These are phyloP conservation scores for Ptilonorhynchus violaceus DNA, from an alignment of 2,113 vertebrate species.

Conservation along the genomic window DNA sequence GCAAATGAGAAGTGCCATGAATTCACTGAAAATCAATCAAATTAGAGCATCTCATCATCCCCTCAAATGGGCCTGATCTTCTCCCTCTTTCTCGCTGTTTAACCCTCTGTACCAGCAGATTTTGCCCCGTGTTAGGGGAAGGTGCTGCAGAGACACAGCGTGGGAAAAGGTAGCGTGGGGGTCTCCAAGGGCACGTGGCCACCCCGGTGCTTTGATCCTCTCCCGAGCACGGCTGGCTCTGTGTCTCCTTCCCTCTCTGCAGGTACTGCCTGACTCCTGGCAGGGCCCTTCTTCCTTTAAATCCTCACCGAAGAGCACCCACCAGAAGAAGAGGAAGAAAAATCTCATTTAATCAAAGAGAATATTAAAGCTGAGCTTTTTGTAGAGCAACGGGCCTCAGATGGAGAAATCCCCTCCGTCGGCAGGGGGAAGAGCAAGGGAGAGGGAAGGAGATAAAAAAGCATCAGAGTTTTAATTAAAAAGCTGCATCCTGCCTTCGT, in stretches of 20 bases:
- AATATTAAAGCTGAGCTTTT: constrained; percentile 41
- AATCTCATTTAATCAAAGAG: constrained; percentile 40
- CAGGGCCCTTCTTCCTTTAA: not conserved
- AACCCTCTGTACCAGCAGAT: not conserved
- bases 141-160: fast-evolving
- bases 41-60: not conserved
- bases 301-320: not conserved
- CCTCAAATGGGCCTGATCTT: not conserved
- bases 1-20: constrained; percentile 49
- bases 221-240: fast-evolving
- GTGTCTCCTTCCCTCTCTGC: not conserved
- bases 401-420: not conserved
- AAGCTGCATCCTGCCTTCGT: not conserved
- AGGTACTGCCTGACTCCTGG: not conserved
- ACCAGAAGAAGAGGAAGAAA: not conserved
- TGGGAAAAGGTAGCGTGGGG: not conserved
- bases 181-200: not conserved
- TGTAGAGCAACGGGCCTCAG: not conserved
- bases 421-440: not conserved
- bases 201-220: not conserved
- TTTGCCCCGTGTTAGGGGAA: not conserved
- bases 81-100: not conserved
- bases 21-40: constrained; percentile 54
- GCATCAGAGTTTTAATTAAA: constrained; percentile 66
- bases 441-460: constrained; percentile 38